Base-by-base conservation (phyloP, 2,888 invertebrate species). In the Argyresthia albistria region DNA sequence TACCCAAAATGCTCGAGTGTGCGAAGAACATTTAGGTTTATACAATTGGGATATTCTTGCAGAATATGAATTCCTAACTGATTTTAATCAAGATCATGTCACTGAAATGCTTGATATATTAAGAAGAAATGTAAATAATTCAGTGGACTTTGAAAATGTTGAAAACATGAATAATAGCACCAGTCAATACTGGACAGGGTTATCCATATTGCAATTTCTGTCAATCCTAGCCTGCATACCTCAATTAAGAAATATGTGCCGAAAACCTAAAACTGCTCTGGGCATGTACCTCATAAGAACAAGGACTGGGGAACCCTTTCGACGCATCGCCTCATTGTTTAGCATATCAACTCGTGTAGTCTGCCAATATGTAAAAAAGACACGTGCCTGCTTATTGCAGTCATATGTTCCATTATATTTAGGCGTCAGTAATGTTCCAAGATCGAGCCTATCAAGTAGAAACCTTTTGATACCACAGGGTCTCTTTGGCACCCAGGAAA, bases 281-380 rank as follows among this genome's bases (percentile, higher is more conserved):
- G 50, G 50, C 46, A 35, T 50, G 36, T 35, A 46, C 35, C 45
- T 50, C 12, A 42, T 42, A 35, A 52, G 35, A 46, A n/a, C 46
- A 55, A 50, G 57, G 57, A 46, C 57, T 55, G 43, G 55, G 46
- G 49, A 52, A 54, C 46, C 14, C 43, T 37, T 56, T 42, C 43
- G 53, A 57, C 46, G 51, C 12, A n/a, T 49, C 15, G 46, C 55
- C 52, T 35, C 54, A 52, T 11, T 43, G 9, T 50, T 53, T 35
- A 46, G 39, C 35, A 50, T 39, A n/a, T 50, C 50, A 16, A 50
- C 50, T n/a, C 14, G 8, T 36, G 45, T n/a, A 45, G 25, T 53
- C 10, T 49, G 45, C 36, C 43, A 46, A 36, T 35, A 12, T n/a
- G 46, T 53, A 37, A 50, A 49, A 46, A 49, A 39, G 10, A 45